phyloP scores from a whole-genome alignment of 2,888 invertebrate genomes.

The Leucophenga maculata region DNA sequence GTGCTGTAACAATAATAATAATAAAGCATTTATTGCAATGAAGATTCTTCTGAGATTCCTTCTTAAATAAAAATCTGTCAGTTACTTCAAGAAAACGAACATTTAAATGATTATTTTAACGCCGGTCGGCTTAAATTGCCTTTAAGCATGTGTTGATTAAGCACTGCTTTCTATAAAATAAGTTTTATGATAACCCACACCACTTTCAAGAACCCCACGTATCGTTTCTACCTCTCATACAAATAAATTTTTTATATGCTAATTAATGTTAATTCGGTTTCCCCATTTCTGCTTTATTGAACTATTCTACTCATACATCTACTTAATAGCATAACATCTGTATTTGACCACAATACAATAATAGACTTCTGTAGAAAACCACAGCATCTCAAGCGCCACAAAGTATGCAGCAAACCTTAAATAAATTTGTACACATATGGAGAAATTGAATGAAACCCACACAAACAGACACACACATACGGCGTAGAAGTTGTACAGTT shows the following conservation, averaged over 20 bases:
- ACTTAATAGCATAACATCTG: not conserved
- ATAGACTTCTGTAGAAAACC: not conserved
- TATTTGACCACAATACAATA: not conserved
- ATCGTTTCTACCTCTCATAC: not conserved
- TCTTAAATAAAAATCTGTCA: no score
- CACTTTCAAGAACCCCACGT: no score
- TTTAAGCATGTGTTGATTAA: no score
- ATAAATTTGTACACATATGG: not conserved
- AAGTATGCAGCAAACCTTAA: conserved; percentile 22
- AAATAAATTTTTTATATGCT: conserved; percentile 16
- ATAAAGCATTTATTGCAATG: no score
- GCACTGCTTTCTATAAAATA: no score
- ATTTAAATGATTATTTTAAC: no score
- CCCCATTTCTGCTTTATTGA: not conserved
- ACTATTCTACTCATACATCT: not conserved
- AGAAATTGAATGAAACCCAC: not conserved
- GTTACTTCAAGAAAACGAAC: no score
- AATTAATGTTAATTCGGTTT: conserved; percentile 34
- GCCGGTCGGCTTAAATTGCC: no score
- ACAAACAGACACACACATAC: not conserved
- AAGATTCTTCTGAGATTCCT: no score
- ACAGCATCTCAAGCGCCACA: conserved; percentile 3
- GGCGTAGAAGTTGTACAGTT: not conserved
- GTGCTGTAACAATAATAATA: no score
- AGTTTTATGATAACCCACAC: no score